phyloP scores from a whole-genome alignment of 2,113 vertebrate species.

The Aegithalos caudatus region DNA sequence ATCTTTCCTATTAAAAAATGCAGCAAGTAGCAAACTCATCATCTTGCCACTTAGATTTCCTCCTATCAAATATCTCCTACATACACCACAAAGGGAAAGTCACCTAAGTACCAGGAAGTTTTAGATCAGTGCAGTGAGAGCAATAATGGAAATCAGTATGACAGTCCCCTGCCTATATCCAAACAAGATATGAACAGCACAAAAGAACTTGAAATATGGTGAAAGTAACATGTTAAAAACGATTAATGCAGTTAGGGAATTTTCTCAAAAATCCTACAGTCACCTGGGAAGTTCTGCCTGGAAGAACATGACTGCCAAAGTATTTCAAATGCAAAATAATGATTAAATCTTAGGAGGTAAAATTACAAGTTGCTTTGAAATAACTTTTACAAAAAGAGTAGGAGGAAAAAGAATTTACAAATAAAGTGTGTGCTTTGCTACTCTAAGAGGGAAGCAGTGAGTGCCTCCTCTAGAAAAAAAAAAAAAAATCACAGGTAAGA shows the following conservation, averaged over 20 bases:
- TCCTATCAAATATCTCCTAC: neutral
- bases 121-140: neutral
- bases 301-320: neutral
- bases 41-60: neutral
- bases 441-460: neutral
- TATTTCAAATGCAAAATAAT: neutral
- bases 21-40: neutral
- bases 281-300: neutral
- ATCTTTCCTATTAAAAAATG: neutral
- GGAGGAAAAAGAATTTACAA: neutral
- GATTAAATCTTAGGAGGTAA: neutral
- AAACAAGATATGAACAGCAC: neutral
- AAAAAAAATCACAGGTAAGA: rapidly evolving
- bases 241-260: neutral
- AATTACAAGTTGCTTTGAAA: neutral
- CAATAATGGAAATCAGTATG: neutral
- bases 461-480: rapidly evolving
- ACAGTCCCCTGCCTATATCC: neutral
- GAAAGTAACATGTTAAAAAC: neutral
- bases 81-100: neutral
- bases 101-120: neutral
- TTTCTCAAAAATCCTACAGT: neutral
- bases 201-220: neutral
- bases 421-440: neutral
- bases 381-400: neutral